A percentile compares a stretch with the other conserved stretches of the same genome.
Evolutionary conservation across 2,888 invertebrate genomes (phyloP).

Genomic region (Panopea generosa): DNA sequence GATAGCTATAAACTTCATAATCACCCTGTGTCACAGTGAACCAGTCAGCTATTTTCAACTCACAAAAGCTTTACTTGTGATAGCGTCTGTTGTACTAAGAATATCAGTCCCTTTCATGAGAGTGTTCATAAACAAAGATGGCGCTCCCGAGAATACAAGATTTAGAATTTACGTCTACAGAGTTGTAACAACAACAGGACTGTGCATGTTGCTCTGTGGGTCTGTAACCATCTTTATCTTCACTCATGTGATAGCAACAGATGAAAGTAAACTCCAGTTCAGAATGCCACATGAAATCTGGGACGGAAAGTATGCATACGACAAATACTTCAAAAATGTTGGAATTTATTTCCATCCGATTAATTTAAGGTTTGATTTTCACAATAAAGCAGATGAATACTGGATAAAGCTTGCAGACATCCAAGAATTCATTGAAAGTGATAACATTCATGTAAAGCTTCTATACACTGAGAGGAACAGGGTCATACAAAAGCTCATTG

Average conservation of each 20-base stretch:
- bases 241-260: slow-evolving; percentile 54
- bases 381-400: slow-evolving; percentile 26
- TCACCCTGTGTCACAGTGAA: slow-evolving; percentile 73
- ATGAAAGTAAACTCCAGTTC: slow-evolving; percentile 42
- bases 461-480: slow-evolving; percentile 12
- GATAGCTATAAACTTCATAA: slow-evolving; percentile 64
- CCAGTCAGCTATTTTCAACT: slow-evolving; percentile 75
- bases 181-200: slow-evolving; percentile 38
- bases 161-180: slow-evolving; percentile 45
- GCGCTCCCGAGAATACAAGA: slow-evolving; percentile 6
- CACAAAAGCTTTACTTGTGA: slow-evolving; percentile 67
- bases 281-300: slow-evolving; percentile 52
- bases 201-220: slow-evolving; percentile 53
- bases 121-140: slow-evolving; percentile 25
- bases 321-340: slow-evolving; percentile 70
- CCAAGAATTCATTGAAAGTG: slow-evolving; percentile 31
- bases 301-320: slow-evolving; percentile 47
- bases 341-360: slow-evolving; percentile 70
- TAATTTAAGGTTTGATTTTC: slow-evolving; percentile 26
- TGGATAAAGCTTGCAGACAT: slow-evolving; percentile 66
- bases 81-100: slow-evolving; percentile 61
- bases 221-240: slow-evolving; percentile 56
- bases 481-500: slow-evolving; percentile 34
- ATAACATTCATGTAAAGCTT: slow-evolving; percentile 42
- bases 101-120: slow-evolving; percentile 56